Evolutionary conservation across 2,113 vertebrate genomes (phyloP), one percentile per base, ranked within the genome.

Genomic region (Amblyornis subalaris): DNA sequence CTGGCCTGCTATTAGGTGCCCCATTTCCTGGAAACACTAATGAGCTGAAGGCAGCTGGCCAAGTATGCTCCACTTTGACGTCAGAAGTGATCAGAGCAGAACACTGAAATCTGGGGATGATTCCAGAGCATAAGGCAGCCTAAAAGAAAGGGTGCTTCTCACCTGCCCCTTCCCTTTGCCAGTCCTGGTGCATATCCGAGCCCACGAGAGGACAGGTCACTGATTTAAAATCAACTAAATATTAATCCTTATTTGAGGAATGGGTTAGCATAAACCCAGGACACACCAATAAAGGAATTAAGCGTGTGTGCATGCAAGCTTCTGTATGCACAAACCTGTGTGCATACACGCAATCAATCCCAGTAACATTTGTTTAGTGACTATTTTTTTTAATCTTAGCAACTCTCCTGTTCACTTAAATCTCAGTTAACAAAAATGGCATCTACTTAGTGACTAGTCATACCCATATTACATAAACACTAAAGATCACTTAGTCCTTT

Each of bases 1-100:
- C 47, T 83, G 58, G 57, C 35, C 38, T 51, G 50, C 67, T 93
- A 76, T 87, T 70, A 88, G 73, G 64, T 85, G 71, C 75, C 93
- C 54, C 28, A 4, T 82, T 95, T 95, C 93, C 87, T 91, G 84
- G 78, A 93, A 96, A 31, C 60, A 69, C 77, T 96, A 95, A 95
- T 91, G 90, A 95, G 90, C 72, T 85, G 64, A 93, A 83, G 92
- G 92, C 95, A 85, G 85, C 45, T 50, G 58, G 90, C 95, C 96
- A 96, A 91, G 54, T 35, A 70, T 76, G 75, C 51, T 38, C 33
- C 55, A 65, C 47, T 70, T 21, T 83, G 90, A 93, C 35, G 38
- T 94, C 88, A 96, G 75, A 79, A 76, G 47, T 6, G 66, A 85
- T 65, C 85, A 85, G 62, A 88, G 82, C 78, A 95, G 62, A 93